These are phyloP conservation scores for Taeniopygia guttata DNA, from an alignment of 2,797 vertebrate species.

Conservation along the genomic window DNA sequence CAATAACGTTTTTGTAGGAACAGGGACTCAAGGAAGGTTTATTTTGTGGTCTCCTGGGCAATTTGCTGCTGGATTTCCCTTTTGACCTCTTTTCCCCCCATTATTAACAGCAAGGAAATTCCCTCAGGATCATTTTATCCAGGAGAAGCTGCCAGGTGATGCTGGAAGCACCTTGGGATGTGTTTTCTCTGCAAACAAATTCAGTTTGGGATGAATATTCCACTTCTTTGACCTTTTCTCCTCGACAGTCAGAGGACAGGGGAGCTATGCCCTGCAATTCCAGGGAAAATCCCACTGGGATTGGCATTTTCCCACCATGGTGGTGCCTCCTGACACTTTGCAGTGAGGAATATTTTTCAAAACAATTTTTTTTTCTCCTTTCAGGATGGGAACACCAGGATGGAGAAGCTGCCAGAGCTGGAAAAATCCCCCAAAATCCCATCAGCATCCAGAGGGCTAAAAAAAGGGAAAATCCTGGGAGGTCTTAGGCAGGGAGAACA, in stretches of 20 bases:
- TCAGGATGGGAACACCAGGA: accelerated
- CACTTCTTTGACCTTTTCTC: neutral
- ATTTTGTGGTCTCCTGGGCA: neutral
- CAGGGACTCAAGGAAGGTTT: neutral
- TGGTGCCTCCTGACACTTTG: neutral
- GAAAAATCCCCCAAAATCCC: neutral
- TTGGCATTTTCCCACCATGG: accelerated
- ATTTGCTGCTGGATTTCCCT: neutral
- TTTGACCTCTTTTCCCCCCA: constrained; percentile 23
- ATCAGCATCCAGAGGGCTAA: neutral
- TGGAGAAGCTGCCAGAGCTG: neutral
- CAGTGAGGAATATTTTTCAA: neutral
- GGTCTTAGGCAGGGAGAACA: accelerated
- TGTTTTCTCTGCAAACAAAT: neutral
- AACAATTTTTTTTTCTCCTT: neutral
- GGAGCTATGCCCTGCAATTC: neutral
- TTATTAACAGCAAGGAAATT: neutral
- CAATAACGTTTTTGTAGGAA: neutral
- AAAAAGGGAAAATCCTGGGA: neutral
- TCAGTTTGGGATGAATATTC: neutral
- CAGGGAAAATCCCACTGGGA: neutral
- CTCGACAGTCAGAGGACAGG: neutral
- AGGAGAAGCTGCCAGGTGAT: neutral
- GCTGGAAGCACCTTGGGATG: neutral
- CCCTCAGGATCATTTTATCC: neutral